Evolutionary conservation across 1,140 invertebrate genomes (phyloP).

Genomic region (Archegozetes longisetosus): DNA sequence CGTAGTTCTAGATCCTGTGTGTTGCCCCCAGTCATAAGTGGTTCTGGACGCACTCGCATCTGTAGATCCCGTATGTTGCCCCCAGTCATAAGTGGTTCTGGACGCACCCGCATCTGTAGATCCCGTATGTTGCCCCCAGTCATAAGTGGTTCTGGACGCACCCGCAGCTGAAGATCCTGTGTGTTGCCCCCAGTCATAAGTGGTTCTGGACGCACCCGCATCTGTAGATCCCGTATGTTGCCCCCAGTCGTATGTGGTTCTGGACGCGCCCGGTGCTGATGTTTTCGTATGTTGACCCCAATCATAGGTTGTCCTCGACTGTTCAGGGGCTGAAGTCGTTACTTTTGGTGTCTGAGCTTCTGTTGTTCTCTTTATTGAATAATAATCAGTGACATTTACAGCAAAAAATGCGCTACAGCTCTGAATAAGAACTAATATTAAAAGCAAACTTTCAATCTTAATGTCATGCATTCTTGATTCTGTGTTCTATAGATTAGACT

Average conservation of each 20-base stretch:
- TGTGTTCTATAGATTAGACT: no score
- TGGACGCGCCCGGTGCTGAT: not conserved
- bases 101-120: not conserved
- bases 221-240: not conserved
- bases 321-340: not conserved
- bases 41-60: not conserved
- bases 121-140: not conserved
- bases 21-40: not conserved
- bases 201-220: not conserved
- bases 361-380: no score
- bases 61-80: conserved; percentile 5
- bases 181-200: conserved; percentile 9
- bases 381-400: no score
- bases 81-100: conserved; percentile 12
- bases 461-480: no score
- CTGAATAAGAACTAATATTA: no score
- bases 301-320: conserved; percentile 6
- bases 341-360: conserved; percentile 1
- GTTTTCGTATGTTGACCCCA: conserved; percentile 6
- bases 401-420: no score
- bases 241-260: conserved; percentile 9
- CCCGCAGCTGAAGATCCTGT: not conserved
- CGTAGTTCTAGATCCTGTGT: conserved; percentile 3
- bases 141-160: not conserved
- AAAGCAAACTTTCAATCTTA: no score